phyloP scores from a whole-genome alignment of 2,888 invertebrate genomes.

The Agapetus fuscipes region DNA sequence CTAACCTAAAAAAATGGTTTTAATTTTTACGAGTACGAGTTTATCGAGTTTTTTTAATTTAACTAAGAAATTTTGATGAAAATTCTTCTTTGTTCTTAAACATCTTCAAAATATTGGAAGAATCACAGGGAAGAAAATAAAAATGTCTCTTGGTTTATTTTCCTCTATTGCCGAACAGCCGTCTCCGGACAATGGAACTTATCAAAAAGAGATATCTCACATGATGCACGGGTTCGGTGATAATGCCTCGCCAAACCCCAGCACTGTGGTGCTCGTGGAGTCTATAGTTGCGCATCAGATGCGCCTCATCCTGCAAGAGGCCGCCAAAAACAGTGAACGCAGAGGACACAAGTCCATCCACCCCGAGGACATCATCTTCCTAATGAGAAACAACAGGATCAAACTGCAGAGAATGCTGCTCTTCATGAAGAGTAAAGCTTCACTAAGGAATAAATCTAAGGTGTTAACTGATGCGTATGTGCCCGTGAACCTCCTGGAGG shows the following conservation, averaged over 20 bases:
- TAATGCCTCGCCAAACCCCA: constrained; percentile 67
- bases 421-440: constrained; percentile 54
- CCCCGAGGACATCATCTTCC: constrained; percentile 65
- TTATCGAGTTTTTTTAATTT: too few relatives aligned
- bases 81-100: too few relatives aligned
- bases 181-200: constrained; percentile 28
- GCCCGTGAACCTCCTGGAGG: constrained; percentile 35
- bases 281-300: constrained; percentile 76
- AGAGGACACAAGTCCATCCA: constrained; percentile 39
- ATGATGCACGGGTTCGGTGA: constrained; percentile 96
- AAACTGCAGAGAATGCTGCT: constrained; percentile 67
- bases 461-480: constrained; percentile 28
- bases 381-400: constrained; percentile 71
- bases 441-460: constrained; percentile 33
- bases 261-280: constrained; percentile 77
- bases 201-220: constrained; percentile 63
- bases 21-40: too few relatives aligned
- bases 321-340: constrained; percentile 54
- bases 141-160: too few relatives aligned
- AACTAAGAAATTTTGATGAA: too few relatives aligned
- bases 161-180: constrained; percentile 10
- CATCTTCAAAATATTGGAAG: too few relatives aligned
- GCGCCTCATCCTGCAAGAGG: constrained; percentile 65
- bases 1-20: too few relatives aligned
- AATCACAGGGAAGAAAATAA: too few relatives aligned